Evolutionary conservation across 2,113 vertebrate species (phyloP), one percentile per base, ranked within the genome.

Genomic region (Leptosomus discolor): DNA sequence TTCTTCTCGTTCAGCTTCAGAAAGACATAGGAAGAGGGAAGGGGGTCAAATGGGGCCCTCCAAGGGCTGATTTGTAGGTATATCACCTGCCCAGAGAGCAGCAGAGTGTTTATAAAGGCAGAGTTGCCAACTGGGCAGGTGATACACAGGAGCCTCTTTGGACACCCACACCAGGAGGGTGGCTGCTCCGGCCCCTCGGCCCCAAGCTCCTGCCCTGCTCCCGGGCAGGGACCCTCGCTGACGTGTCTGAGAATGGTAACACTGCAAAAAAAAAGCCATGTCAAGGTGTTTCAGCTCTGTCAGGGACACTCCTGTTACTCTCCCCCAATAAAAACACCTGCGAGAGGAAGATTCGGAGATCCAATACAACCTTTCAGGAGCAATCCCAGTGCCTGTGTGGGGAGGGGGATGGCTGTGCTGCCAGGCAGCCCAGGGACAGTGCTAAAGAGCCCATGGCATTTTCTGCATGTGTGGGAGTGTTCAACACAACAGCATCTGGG

Each of bases 191-290:
- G 41, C 20, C 54, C 30, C 45, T 12, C 3, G 1, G 36, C 4
- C 32, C 17, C n/a, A n/a, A 20, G 34, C 27, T 34, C n/a, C 58
- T 18, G 36, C 54, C 60, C 29, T 2, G 5, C n/a, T 39, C 12
- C 30, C 2, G 2, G 30, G 43, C 43, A 70, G 23, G 39, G 37
- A 17, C 51, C 37, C 19, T 17, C 29, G 20, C 34, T 37, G 71
- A 12, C 0, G 0, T 1, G 0, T 24, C 37, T 5, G 4, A 73
- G n/a, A 76, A 71, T 2, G 20, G 57, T 7, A 56, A 29, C 53
- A 46, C 29, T 36, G 5, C 0, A 0, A 39, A 34, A 8, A 73
- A 48, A 46, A 61, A 65, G 5, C 29, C 27, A 23, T 0, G 17
- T 11, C 32, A 36, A 61, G 50, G 5, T 10, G 16, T 46, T 45